Conservation (phyloP, 2,888 invertebrate species). For the Eledone cirrhosa region DNA sequence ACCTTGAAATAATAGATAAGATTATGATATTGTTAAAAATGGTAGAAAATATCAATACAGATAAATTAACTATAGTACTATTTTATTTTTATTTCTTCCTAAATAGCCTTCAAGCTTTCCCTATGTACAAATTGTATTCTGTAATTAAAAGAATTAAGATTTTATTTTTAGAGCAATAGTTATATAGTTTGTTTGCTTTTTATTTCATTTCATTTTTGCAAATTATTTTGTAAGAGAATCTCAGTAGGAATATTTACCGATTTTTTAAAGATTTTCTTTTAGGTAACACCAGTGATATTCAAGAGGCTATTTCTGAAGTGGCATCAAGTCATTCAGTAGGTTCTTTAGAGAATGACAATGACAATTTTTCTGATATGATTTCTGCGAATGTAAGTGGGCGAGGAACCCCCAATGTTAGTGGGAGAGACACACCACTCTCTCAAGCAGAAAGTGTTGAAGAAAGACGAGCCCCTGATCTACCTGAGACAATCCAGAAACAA, state of each 20-base stretch:
- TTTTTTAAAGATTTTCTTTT: constrained; percentile 25
- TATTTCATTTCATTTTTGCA: too few species aligned
- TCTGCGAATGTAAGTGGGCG: constrained; percentile 93
- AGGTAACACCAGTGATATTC: constrained; percentile 88
- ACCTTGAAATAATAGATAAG: too few species aligned
- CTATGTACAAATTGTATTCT: too few species aligned
- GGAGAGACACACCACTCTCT: constrained; percentile 92
- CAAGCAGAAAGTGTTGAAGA: constrained; percentile 71
- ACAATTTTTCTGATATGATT: constrained; percentile 93
- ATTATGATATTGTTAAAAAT: too few species aligned
- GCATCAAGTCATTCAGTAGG: constrained; percentile 95
- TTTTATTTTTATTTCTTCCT: too few species aligned
- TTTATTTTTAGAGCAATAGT: too few species aligned
- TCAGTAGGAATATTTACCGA: neutral
- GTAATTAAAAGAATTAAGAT: too few species aligned
- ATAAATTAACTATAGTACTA: too few species aligned
- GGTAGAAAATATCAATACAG: too few species aligned
- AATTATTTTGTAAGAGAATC: too few species aligned
- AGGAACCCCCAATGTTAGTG: constrained; percentile 68
- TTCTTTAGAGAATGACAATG: constrained; percentile 76
- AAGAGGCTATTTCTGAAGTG: constrained; percentile 94
- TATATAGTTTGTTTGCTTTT: too few species aligned
- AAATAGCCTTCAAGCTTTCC: too few species aligned
- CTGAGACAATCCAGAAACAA: constrained; percentile 74
- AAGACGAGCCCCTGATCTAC: constrained; percentile 54